These are phyloP conservation scores for Cephus rjabovi DNA, from an alignment of 2,888 invertebrate species.

Conservation along the genomic window DNA sequence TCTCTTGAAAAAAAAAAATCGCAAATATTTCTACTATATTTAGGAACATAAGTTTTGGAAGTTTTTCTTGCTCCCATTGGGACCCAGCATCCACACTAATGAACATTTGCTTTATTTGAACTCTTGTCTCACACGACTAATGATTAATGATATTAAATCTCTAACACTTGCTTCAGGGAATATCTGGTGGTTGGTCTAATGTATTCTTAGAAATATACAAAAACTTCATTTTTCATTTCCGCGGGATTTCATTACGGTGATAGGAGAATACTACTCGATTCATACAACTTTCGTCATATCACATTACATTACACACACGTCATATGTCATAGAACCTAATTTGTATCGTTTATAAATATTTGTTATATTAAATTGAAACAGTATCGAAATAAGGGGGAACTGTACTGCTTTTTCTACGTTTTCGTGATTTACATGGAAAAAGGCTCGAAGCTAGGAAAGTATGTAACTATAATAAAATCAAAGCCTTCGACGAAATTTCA, in stretches of 20 bases:
- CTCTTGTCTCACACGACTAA: conserved; percentile 25
- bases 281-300: neutral
- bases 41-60: conserved; percentile 19
- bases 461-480: no score
- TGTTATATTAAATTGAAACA: neutral
- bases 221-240: neutral
- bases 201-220: neutral
- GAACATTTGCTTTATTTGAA: conserved; percentile 23
- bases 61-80: conserved; percentile 10
- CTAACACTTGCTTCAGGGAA: conserved; percentile 55
- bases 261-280: neutral
- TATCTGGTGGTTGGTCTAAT: conserved; percentile 55
- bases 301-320: neutral
- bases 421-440: neutral
- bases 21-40: conserved; percentile 18
- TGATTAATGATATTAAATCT: conserved; percentile 4
- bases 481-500: no score
- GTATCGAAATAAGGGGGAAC: neutral
- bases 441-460: neutral
- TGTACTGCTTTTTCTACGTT: neutral
- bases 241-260: neutral
- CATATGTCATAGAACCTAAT: neutral
- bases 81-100: conserved; percentile 37
- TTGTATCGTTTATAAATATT: neutral
- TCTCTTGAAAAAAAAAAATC: no score